Base-by-base conservation (phyloP, 2,888 invertebrate genomes). In the Aspidiotus destructor region DNA sequence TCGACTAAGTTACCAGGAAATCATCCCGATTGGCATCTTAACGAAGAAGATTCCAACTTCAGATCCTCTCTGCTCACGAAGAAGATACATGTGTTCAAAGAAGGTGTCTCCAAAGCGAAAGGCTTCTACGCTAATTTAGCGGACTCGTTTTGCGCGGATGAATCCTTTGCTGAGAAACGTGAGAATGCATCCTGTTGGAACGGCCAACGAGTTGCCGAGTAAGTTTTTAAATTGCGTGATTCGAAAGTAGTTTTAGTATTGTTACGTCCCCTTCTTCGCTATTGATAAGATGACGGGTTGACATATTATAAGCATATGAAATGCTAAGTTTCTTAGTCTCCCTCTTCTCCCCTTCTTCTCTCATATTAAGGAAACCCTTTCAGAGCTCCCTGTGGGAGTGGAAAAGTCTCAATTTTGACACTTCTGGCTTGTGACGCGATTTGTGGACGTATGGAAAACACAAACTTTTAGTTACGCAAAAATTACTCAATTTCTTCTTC, bases 51-150 rank as follows among this genome's bases (percentile, higher is more conserved):
- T 41, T 54, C 40, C 13, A 69, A 69, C 44, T 69, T 69, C 28
- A 54, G 69, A 44, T 69, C 69, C 41, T 55, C 28, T 11, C 44
- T 69, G 48, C 55, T 69, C 28, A 41, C 69, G 1, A 48, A 15
- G 2, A 62, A 69, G 16, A 62, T 69, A 41, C 16, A 54, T 10
- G 44, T 44, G 44, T 62, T 69, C 15, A 53, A 62, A 40, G 69
- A 69, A 8, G 62, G 69, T 57, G 57, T 62, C 11, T 48, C 72
- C 9, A 73, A 71, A 48, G 72, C 73, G 70, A 87, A 87, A 77
- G 88, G 88, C 74, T 89, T 94, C 77, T 95, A 92, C 79, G 84
- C 86, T 44, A 85, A 85, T 73, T 81, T 94, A 54, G 88, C 92
- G 6, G 88, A 91, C 77, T 84, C 85, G 74, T 79, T 91, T 63